A percentile compares a stretch with the other conserved stretches of the same genome.
phyloP scores from a whole-genome alignment of 30 jellyfish, hydroid and myxozoan species.

The Cassiopea xamachana region DNA sequence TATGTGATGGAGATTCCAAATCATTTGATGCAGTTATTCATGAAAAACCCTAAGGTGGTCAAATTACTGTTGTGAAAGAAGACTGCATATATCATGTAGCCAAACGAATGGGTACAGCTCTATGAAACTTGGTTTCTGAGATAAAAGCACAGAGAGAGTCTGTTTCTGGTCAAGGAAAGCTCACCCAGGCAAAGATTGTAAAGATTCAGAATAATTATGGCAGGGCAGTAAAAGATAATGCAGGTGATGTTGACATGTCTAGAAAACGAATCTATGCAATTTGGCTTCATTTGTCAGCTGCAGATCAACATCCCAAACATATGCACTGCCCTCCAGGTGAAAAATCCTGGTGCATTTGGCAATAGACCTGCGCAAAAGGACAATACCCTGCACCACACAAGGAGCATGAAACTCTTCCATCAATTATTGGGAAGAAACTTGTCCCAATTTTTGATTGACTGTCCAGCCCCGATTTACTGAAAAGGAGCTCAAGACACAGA shows the following conservation, averaged over 20 bases:
- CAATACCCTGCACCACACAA: constrained; percentile 35
- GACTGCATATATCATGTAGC: constrained; percentile 43
- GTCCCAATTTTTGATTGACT: constrained; percentile 48
- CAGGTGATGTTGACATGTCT: constrained; percentile 12
- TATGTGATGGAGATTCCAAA: constrained; percentile 54
- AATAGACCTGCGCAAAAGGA: constrained; percentile 12
- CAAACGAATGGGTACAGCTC: constrained; percentile 22
- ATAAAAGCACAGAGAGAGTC: constrained; percentile 28
- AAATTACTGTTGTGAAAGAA: constrained; percentile 23
- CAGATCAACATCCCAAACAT: constrained; percentile 54
- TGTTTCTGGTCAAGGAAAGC: constrained; percentile 9
- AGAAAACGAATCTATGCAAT: constrained; percentile 40
- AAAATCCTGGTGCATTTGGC: constrained; percentile 44
- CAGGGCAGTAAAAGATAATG: constrained; percentile 33
- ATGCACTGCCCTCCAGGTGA: constrained; percentile 43
- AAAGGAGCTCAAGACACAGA: constrained; percentile 31
- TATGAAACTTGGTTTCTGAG: neutral
- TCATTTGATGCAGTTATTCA: constrained; percentile 37
- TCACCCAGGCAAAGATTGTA: constrained; percentile 1
- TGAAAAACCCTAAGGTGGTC: neutral
- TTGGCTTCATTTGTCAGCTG: constrained; percentile 28
- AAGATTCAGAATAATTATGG: constrained; percentile 42
- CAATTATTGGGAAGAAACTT: constrained; percentile 39
- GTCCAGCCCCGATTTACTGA: constrained; percentile 1
- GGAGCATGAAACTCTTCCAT: constrained; percentile 59